Evolutionary conservation across 2,113 vertebrate species (phyloP).

Genomic region (Penelope pileata): DNA sequence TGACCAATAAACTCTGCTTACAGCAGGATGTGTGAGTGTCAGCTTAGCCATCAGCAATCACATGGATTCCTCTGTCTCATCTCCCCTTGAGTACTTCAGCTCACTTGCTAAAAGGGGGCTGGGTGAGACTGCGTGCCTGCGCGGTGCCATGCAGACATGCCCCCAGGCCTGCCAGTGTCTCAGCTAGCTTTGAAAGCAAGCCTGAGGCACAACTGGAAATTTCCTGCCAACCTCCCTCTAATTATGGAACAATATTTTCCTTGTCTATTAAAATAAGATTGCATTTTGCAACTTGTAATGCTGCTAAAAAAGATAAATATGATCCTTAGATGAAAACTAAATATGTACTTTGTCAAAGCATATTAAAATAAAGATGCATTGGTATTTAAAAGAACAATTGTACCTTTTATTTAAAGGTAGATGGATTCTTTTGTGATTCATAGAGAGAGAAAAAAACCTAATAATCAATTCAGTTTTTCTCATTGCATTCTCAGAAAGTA

Average conservation of each 20-base stretch:
- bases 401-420: not conserved
- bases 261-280: not conserved
- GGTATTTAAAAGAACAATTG: not conserved
- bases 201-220: not conserved
- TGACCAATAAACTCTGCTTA: not conserved
- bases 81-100: not conserved
- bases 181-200: not conserved
- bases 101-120: not conserved
- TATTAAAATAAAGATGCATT: not conserved
- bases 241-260: not conserved
- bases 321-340: no score
- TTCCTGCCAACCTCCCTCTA: not conserved
- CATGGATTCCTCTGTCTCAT: not conserved
- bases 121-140: not conserved
- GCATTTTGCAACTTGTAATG: not conserved
- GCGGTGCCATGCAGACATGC: not conserved
- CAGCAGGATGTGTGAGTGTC: not conserved
- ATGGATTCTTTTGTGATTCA: not conserved
- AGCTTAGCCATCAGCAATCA: not conserved
- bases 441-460: not conserved
- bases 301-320: no score
- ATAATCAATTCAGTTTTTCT: not conserved
- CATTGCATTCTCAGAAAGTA: not conserved
- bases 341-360: not conserved
- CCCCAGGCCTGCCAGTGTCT: not conserved